Percentiles rank a stretch among this genome's conserved stretches.
Evolutionary conservation across 1,140 invertebrate species (phyloP).

Genomic region (Fopius arisanus): DNA sequence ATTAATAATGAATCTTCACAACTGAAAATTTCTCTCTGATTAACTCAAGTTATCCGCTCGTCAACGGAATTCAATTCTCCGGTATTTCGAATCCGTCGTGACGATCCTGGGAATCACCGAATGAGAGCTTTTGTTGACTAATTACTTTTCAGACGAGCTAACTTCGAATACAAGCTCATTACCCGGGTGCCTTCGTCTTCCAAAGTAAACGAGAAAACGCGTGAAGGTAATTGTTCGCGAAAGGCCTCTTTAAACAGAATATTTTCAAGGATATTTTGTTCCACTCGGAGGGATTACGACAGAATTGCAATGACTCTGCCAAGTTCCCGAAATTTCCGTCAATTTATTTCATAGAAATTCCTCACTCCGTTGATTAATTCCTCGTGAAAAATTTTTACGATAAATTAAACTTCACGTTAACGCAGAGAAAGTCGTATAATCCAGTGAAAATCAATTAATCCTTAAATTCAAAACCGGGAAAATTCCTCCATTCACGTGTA

Average conservation of each 20-base stretch:
- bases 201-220: not conserved
- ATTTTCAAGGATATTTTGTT: not conserved
- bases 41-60: not conserved
- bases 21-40: not conserved
- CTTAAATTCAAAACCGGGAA: too few species aligned
- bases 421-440: too few species aligned
- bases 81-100: not conserved
- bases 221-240: not conserved
- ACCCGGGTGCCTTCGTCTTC: not conserved
- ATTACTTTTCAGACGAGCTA: not conserved
- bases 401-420: too few species aligned
- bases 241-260: not conserved
- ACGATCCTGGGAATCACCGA: not conserved
- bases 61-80: not conserved
- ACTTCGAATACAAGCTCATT: slow-evolving; percentile 10
- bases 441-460: too few species aligned
- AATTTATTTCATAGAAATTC: too few species aligned
- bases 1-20: not conserved
- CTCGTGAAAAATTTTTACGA: too few species aligned
- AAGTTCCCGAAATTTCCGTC: too few species aligned
- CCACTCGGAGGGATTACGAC: too few species aligned
- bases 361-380: too few species aligned
- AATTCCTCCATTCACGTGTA: too few species aligned
- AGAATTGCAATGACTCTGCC: too few species aligned
- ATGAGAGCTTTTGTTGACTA: slow-evolving; percentile 6